Evolutionary conservation across 2,888 invertebrate species (phyloP), one percentile per base, ranked within the genome.

Genomic region (Lapara coniferarum): DNA sequence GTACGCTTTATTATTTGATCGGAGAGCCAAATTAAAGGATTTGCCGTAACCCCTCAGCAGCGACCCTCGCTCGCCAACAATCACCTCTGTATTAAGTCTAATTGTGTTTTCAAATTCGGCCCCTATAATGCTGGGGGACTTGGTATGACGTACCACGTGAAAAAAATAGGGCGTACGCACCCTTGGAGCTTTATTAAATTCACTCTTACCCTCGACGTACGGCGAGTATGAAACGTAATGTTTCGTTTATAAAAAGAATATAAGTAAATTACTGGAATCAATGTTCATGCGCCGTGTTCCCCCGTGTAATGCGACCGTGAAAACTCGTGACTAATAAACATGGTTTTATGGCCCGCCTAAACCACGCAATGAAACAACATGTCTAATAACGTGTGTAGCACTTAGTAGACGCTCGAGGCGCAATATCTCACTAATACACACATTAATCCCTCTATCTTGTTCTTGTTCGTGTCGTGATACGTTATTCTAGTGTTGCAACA

Each of bases 51-150:
- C 92, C 92, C 91, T 91, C 90, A 87, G 78, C 76, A 74, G 81
- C 87, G 89, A 91, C 93, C 93, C 92, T 90, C 90, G 85, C 89
- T 84, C 83, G 89, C 89, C 89, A 88, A 92, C 93, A 92, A 93
- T 93, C 93, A 93, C 93, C 93, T 92, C 93, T 93, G 93, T 93
- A 93, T 93, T 93, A 93, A 92, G 90, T 93, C 92, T 93, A 93
- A 93, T 93, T 93, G 93, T 93, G 93, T 93, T 93, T 93, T 93
- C 92, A 90, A 92, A 92, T 92, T 91, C 89, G 83, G 87, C 89
- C 91, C 92, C 89, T 89, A 89, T 88, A 89, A 89, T 88, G 82
- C 77, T 80, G 80, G 85, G 89, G 87, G 89, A 85, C 81, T 85
- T 80, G 82, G 83, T 86, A 83, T 84, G 85, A 83, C 76, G 78